A percentile compares a stretch with the other conserved stretches of the same genome.
These are phyloP conservation scores for Entelurus aequoreus DNA, from an alignment of 2,113 vertebrate species.

Conservation along the genomic window DNA sequence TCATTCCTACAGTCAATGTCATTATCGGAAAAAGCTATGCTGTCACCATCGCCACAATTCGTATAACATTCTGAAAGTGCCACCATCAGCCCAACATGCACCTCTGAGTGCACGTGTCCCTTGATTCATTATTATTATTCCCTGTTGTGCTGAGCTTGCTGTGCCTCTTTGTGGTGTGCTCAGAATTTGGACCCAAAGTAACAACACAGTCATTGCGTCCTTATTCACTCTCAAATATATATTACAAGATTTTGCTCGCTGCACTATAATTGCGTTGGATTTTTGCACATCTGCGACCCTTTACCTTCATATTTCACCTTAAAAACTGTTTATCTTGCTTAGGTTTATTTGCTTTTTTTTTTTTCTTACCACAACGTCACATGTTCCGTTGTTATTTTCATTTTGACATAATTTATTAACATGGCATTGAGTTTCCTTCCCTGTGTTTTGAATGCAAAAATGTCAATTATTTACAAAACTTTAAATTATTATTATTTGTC, in stretches of 20 bases:
- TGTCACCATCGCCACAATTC: not conserved
- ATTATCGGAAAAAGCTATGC: conserved; percentile 1
- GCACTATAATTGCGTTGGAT: not conserved
- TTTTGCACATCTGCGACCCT: too few species aligned
- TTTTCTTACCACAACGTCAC: too few species aligned
- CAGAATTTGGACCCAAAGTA: not conserved
- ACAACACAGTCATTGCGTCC: not conserved
- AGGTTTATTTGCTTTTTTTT: too few species aligned
- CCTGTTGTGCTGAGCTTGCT: conserved; percentile 5
- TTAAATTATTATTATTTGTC: not conserved
- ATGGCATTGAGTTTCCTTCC: not conserved
- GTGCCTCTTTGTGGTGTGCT: not conserved
- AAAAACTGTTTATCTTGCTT: too few species aligned
- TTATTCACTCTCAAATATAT: not conserved
- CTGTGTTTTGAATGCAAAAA: not conserved
- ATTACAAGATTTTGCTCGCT: not conserved
- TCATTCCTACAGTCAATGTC: conserved; percentile 1
- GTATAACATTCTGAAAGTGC: conserved; percentile 2
- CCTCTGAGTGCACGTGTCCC: conserved; percentile 3
- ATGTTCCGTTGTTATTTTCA: too few species aligned
- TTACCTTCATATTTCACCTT: too few species aligned
- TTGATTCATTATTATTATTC: conserved; percentile 9
- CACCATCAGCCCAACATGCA: conserved; percentile 2
- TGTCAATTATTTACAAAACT: not conserved
- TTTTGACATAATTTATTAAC: too few species aligned